Evolutionary conservation across 2,797 vertebrate species (phyloP).

Genomic region (Podarcis lilfordi): DNA sequence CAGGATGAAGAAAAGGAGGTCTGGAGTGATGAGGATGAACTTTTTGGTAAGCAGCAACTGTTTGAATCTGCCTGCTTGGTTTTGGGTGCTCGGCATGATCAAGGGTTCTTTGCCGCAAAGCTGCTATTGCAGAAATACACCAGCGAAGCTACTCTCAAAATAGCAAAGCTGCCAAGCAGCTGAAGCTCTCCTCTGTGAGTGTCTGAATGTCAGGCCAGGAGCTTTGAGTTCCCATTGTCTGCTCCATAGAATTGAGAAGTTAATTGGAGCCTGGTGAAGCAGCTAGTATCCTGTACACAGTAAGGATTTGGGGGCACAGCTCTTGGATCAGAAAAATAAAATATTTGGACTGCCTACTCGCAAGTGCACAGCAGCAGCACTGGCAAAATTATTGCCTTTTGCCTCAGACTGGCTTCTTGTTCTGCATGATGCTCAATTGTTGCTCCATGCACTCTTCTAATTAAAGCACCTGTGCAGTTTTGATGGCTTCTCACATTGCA

Average conservation of each 20-base stretch:
- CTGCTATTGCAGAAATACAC: neutral
- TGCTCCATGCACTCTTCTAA: neutral
- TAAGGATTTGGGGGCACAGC: neutral
- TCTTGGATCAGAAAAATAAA: neutral
- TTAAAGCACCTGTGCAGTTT: neutral
- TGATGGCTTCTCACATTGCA: neutral
- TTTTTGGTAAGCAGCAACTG: constrained; percentile 73
- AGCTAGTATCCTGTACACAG: neutral
- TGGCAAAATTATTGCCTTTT: too few species aligned
- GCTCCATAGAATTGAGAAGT: neutral
- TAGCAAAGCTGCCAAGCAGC: too few species aligned
- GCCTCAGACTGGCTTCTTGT: neutral
- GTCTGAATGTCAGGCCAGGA: neutral
- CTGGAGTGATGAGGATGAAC: constrained; percentile 78
- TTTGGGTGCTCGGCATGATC: neutral
- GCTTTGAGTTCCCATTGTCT: too few species aligned
- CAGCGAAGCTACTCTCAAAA: neutral
- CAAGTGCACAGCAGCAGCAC: too few species aligned
- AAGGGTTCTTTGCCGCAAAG: too few species aligned
- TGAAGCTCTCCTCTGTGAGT: neutral
- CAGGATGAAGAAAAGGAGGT: constrained; percentile 73
- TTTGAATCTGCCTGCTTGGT: rapidly evolving
- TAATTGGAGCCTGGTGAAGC: neutral
- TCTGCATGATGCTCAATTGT: neutral
- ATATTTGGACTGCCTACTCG: neutral